Evolutionary conservation across 2,888 invertebrate species (phyloP), one percentile per base, ranked within the genome.

Genomic region (Priocnemis perturbator): DNA sequence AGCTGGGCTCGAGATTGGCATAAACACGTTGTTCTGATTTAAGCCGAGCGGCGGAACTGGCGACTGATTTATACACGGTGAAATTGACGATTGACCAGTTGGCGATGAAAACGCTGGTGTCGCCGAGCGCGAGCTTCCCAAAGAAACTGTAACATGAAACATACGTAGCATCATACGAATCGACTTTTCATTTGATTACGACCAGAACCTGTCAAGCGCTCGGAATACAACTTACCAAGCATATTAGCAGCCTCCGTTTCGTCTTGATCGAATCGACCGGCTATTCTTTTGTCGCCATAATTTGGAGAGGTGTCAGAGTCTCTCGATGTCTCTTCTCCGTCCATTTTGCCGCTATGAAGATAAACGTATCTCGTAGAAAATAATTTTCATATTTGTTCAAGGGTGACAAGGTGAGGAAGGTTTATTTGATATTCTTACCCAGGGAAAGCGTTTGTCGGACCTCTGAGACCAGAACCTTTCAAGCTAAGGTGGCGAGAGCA

Each of bases 181-280:
- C 3, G n/a, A 2, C n/a, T 60, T 17, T 15, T 1, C 17, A 21
- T 11, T 17, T 3, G 2, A 17, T 26, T 26, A 5, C 11, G 26
- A 60, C 21, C 7, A 37, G 7, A 37, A 37, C 7, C 7, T 5
- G 14, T 37, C 7, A 37, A 11, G 14, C 11, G 37, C 7, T 3
- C 21, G 37, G 5, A 20, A 30, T n/a, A 3, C 0, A 64, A 86
- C 90, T 89, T 90, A 95, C 96, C 96, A 73, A 98, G 91, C 96
- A 98, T 97, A 89, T 97, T 98, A 58, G 98, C 98, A 71, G 97
- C 98, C 90, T 98, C 98, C 0, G 97, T 97, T 90, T 98, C 98
- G 85, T 98, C 97, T 80, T 95, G 96, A 90, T 97, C 97, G 89
- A 96, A 97, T 67, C 95, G 92, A 2, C 96, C 95, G 47, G 96